phyloP scores from a whole-genome alignment of 2,888 invertebrate species.

The Drosophila histrio region DNA sequence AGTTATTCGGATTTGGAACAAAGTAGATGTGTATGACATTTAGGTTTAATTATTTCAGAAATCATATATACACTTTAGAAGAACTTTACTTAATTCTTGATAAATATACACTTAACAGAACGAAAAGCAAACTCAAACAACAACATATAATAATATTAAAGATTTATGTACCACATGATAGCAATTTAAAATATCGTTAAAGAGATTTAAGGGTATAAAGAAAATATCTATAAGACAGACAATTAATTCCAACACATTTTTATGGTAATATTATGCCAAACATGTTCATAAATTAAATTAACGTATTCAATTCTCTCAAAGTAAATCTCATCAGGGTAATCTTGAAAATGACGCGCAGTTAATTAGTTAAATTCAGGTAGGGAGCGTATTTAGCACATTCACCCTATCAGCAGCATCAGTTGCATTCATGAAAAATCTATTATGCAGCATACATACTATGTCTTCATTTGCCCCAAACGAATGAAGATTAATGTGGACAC shows the following conservation, averaged over 20 bases:
- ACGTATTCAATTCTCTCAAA: neutral
- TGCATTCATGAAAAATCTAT: conserved; percentile 1
- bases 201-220: too few relatives aligned
- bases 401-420: conserved; percentile 4
- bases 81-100: too few relatives aligned
- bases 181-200: too few relatives aligned
- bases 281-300: neutral
- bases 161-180: too few relatives aligned
- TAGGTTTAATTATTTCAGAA: too few relatives aligned
- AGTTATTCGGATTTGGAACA: too few relatives aligned
- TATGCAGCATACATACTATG: conserved; percentile 52
- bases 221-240: too few relatives aligned
- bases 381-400: neutral
- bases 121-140: too few relatives aligned
- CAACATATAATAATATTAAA: too few relatives aligned
- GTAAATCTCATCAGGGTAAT: neutral
- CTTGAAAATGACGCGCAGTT: conserved; percentile 2
- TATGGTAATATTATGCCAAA: neutral
- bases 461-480: conserved; percentile 57
- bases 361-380: conserved; percentile 19
- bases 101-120: too few relatives aligned
- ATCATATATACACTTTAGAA: too few relatives aligned
- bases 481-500: conserved; percentile 66
- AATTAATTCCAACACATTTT: neutral
- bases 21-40: too few relatives aligned